phyloP scores from a whole-genome alignment of 2,113 vertebrate species.

The Lagenorhynchus albirostris region DNA sequence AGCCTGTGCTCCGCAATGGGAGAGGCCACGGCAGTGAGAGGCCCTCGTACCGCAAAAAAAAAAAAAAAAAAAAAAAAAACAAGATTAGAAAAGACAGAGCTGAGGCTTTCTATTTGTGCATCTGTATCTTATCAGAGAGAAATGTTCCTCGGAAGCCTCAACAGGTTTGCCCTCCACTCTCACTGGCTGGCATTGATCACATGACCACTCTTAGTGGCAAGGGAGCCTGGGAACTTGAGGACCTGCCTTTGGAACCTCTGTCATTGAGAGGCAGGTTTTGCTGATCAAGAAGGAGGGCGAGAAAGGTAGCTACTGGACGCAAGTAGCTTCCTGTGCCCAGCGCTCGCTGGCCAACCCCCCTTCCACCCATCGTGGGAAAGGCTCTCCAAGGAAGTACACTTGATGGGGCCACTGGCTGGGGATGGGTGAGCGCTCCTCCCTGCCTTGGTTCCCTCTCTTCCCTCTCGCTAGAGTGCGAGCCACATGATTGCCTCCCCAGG shows the following conservation, averaged over 20 bases:
- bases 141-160: accelerated
- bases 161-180: accelerated
- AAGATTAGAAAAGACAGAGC: not conserved
- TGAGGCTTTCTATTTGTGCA: accelerated
- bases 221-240: not conserved
- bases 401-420: accelerated
- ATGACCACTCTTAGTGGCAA: not conserved
- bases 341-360: accelerated
- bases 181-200: not conserved
- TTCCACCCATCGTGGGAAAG: accelerated
- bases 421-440: not conserved
- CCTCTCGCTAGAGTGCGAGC: no score
- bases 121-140: not conserved
- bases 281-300: not conserved
- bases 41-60: no score
- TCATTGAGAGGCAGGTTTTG: accelerated
- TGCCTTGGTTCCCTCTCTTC: not conserved
- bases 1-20: no score
- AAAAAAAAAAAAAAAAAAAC: no score
- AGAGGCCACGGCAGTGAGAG: no score
- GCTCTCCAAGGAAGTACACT: accelerated
- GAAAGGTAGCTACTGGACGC: not conserved
- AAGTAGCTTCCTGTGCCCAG: accelerated
- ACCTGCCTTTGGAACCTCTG: accelerated
- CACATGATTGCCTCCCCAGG: accelerated